These are phyloP conservation scores for Notocelia uddmanniana DNA, from an alignment of 2,888 invertebrate species.

Conservation along the genomic window DNA sequence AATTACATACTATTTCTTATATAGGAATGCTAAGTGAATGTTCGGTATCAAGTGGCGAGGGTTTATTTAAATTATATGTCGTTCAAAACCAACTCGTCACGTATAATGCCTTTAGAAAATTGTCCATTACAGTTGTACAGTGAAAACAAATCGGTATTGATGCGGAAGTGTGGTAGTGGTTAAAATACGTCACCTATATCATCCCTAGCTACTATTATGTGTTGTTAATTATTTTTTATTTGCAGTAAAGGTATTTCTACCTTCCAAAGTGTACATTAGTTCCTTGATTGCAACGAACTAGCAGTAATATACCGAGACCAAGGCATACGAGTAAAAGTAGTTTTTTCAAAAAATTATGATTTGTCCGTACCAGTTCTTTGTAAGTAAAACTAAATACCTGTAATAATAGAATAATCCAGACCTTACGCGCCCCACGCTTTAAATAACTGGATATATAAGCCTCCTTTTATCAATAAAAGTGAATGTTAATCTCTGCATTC, in stretches of 20 bases:
- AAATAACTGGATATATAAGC: not conserved
- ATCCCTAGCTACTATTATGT: too few species aligned
- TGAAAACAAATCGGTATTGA: not conserved
- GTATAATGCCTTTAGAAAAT: not conserved
- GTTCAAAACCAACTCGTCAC: not conserved
- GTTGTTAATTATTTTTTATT: too few species aligned
- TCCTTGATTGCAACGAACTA: not conserved
- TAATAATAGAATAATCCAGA: not conserved
- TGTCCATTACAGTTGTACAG: not conserved
- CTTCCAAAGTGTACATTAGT: not conserved
- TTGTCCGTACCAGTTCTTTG: not conserved
- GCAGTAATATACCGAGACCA: not conserved
- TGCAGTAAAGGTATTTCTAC: too few species aligned
- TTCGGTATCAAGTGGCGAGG: conserved; percentile 18
- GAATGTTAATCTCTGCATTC: not conserved
- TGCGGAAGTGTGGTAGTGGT: not conserved
- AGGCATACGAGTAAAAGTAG: too few species aligned
- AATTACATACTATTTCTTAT: conserved; percentile 8
- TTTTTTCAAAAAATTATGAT: not conserved
- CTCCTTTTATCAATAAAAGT: conserved; percentile 9
- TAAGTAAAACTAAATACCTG: conserved; percentile 1
- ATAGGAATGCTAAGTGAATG: conserved; percentile 40
- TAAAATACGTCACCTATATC: too few species aligned
- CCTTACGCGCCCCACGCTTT: not conserved
- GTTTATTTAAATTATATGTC: conserved; percentile 18